Evolutionary conservation across 2,113 vertebrate genomes (phyloP), one percentile per base, ranked within the genome.

Genomic region (Onychostoma macrolepis): DNA sequence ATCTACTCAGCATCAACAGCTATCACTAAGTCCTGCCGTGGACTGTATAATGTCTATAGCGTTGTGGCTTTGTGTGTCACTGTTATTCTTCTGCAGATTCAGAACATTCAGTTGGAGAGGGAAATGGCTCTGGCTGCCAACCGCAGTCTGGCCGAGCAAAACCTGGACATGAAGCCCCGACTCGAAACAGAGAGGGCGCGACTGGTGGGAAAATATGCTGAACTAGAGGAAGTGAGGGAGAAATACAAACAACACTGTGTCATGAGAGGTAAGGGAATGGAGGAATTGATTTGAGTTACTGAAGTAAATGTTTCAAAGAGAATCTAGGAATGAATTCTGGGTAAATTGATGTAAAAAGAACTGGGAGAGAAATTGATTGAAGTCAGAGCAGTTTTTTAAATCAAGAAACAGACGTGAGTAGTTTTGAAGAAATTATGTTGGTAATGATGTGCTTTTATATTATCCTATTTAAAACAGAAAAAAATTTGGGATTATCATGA

Each of bases 91-190:
- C 77, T 36, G 0, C 48, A 99, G 98, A 96, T 99, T 12, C 97
- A 99, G 93, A 97, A 97, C 91, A 95, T 97, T 41, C 98, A 99
- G 93, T 93, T 99, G 93, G 97, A 98, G 58, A 93, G 97, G 86
- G 98, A 99, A 90, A 98, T 99, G 98, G 96, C 97, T 0, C 89
- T 99, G 85, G 97, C 98, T 7, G 94, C 97, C 83, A 99, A 99
- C 89, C 95, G 98, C n/a, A 99, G 96, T 90, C 92, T 99, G 92
- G 98, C 98, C 0, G 98, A 99, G 90, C 95, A 91, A 91, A 99
- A 99, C 94, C 95, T 99, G 85, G 95, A 96, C 88, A 94, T 97
- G 90, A 97, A 95, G 87, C 95, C 90, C 0, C 96, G 94, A 0
- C 90, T 99, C 89, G 97, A 98, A 92, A 90, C 90, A 0, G 96